Base-by-base conservation (phyloP, 2,113 vertebrate genomes). In the Cyanoliseus patagonus region DNA sequence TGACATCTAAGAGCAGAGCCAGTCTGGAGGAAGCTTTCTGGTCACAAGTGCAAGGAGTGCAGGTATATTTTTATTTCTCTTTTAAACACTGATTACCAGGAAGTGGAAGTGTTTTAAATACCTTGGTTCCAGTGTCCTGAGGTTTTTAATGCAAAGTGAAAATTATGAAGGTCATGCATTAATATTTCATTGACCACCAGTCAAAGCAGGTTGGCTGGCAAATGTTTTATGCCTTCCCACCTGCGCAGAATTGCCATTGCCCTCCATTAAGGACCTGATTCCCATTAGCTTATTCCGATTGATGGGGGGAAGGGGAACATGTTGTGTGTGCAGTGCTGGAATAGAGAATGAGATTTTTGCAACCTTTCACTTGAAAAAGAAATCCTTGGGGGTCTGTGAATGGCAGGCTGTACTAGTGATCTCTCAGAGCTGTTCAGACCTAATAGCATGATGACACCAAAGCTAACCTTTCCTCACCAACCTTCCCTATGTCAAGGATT, bases 351-450 rank as follows among this genome's bases (percentile, higher is more conserved):
- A 96, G 83, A 72, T 87, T 86, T 88, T 83, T 83, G 80, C 85
- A 94, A 81, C 47, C 73, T 96, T 94, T 86, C 88, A 75, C 93
- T 96, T 90, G 44, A 74, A 96, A 86, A 68, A 83, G 31, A 88
- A 96, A 83, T 80, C 93, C 92, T 88, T 31, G 64, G 92, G 90
- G 94, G 42, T 67, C 92, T 93, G 64, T 96, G 95, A 97, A 47
- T 93, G 95, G 83, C 94, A 93, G 90, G 64, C 66, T 81, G 55
- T 19, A 67, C 88, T 9, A 47, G 61, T 83, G 88, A 92, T 92
- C 88, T 88, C 92, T 59, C 92, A 64, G 89, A 91, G 89, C 83
- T 1, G 0, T 59, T 94, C 83, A 94, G 86, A 92, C 86, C 86
- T 96, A 92, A 86, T 79, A 94, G 91, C 91, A 86, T 2, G 0